These are phyloP conservation scores for Polietes domitor DNA, from an alignment of 2,888 invertebrate genomes.

Conservation along the genomic window DNA sequence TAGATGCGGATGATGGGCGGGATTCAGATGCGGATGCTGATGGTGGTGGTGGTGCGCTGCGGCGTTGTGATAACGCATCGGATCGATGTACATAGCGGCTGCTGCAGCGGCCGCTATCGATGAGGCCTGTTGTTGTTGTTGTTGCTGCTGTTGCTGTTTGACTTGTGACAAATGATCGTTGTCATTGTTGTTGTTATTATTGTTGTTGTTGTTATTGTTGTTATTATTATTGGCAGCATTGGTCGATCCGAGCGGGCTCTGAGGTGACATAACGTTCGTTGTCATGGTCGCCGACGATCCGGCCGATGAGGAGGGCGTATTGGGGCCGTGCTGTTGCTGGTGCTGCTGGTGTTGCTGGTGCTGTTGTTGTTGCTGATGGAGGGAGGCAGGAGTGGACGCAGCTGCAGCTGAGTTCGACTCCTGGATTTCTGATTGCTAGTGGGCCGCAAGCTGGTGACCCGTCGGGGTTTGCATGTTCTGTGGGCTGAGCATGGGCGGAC, in stretches of 20 bases:
- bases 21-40: conserved; percentile 80
- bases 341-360: conserved; percentile 78
- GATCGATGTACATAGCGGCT: conserved; percentile 81
- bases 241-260: conserved; percentile 77
- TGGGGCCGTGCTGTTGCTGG: conserved; percentile 75
- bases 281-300: conserved; percentile 79
- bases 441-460: conserved; percentile 89
- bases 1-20: conserved; percentile 79
- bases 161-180: conserved; percentile 77
- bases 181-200: conserved; percentile 72
- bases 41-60: conserved; percentile 78
- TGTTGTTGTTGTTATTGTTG: conserved; percentile 72
- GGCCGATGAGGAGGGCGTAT: conserved; percentile 80
- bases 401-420: conserved; percentile 84
- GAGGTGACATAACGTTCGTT: conserved; percentile 80
- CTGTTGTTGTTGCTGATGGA: conserved; percentile 77
- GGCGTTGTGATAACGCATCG: conserved; percentile 78
- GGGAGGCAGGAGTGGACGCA: conserved; percentile 80
- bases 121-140: conserved; percentile 75
- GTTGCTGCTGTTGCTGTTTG: conserved; percentile 68
- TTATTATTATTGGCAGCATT: conserved; percentile 72
- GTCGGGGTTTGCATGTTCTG: conserved; percentile 88
- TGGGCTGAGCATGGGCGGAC: conserved; percentile 92
- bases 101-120: conserved; percentile 81
- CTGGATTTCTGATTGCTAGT: conserved; percentile 93